Evolutionary conservation across 30 jellyfish, hydroid and myxozoan species (phyloP).

Genomic region (Hydractinia symbiolongicarpus): DNA sequence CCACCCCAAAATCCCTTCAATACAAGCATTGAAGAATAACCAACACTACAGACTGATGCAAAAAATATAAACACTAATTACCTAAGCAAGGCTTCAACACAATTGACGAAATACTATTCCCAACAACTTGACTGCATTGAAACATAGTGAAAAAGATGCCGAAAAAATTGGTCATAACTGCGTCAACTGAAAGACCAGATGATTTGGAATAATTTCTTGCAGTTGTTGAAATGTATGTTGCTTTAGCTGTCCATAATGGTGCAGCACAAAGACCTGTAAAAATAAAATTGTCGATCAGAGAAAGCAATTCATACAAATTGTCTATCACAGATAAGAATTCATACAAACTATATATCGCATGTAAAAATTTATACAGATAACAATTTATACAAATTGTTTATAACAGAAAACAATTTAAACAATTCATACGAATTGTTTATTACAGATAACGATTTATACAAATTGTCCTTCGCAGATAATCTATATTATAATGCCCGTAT

Average conservation of each 20-base stretch:
- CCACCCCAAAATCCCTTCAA: no score
- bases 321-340: no score
- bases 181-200: slow-evolving; percentile 42
- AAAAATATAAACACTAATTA: neutral
- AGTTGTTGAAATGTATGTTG: slow-evolving; percentile 67
- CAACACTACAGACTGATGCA: neutral
- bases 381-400: neutral
- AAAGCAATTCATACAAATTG: no score
- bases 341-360: neutral
- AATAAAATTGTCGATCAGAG: no score
- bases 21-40: no score
- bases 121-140: slow-evolving; percentile 76
- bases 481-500: no score
- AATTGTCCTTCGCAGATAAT: neutral
- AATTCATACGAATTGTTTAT: no score
- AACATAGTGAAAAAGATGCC: slow-evolving; percentile 68
- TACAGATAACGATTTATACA: neutral
- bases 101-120: slow-evolving; percentile 66
- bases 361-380: no score
- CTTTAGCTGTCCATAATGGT: slow-evolving; percentile 75
- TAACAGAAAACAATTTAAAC: neutral
- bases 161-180: slow-evolving; percentile 57
- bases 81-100: slow-evolving; percentile 51
- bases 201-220: slow-evolving; percentile 49
- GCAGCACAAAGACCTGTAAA: slow-evolving; percentile 70